Evolutionary conservation across 2,797 vertebrate species (phyloP).

Genomic region (Enteromius mattozi): DNA sequence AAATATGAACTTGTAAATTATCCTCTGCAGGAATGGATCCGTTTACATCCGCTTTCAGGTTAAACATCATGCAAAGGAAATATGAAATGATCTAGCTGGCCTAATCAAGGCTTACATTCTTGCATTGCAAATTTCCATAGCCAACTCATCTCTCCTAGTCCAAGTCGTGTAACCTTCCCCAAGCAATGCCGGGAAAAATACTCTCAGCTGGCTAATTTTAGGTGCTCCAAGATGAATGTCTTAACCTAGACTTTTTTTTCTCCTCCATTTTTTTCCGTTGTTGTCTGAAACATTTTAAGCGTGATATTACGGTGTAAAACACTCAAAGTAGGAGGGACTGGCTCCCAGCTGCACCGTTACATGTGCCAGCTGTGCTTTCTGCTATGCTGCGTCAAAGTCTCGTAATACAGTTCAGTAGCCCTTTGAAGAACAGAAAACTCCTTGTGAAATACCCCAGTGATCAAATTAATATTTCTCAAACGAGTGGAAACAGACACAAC

Average conservation of each 20-base stretch:
- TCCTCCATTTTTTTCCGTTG: not conserved
- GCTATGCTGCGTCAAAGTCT: conserved; percentile 72
- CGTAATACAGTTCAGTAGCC: conserved; percentile 77
- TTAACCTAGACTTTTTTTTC: conserved; percentile 26
- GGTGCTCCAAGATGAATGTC: conserved; percentile 47
- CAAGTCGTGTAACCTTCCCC: conserved; percentile 35
- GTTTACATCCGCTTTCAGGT: conserved; percentile 24
- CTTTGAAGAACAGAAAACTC: conserved; percentile 60
- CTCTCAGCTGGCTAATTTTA: conserved; percentile 51
- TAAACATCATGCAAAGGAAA: conserved; percentile 41
- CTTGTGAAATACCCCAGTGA: conserved; percentile 67
- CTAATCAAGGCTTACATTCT: conserved; percentile 48
- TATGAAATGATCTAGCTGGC: conserved; percentile 34
- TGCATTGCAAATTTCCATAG: conserved; percentile 36
- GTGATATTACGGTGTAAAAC: conserved; percentile 75
- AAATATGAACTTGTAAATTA: conserved; percentile 26
- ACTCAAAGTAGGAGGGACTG: conserved; percentile 72
- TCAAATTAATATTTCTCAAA: conserved; percentile 73
- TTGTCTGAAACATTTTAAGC: conserved; percentile 60
- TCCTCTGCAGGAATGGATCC: not conserved
- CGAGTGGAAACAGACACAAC: conserved; percentile 54
- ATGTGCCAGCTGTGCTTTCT: conserved; percentile 75
- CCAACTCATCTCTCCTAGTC: conserved; percentile 37
- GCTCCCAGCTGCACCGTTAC: conserved; percentile 76
- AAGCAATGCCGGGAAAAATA: conserved; percentile 49